Evolutionary conservation across 1,140 invertebrate species (phyloP).

Genomic region (Heliconius nattereri): DNA sequence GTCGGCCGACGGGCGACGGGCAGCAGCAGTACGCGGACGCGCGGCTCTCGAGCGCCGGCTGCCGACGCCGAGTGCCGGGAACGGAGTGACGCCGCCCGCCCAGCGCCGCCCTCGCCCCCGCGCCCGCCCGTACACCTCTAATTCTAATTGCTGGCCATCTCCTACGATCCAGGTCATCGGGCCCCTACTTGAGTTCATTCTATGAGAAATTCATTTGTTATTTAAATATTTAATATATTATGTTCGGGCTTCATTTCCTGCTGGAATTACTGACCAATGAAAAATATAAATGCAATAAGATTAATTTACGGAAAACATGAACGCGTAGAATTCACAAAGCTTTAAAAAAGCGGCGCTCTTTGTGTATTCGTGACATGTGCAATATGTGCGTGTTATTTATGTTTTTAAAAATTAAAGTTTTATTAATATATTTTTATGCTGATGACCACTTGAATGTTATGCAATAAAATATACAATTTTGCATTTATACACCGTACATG

Average conservation of each 20-base stretch:
- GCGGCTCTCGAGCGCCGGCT: slow-evolving; percentile 52
- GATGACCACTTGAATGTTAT: not conserved
- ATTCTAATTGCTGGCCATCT: slow-evolving; percentile 74
- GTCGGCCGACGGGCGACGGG: slow-evolving; percentile 44
- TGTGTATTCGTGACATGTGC: not conserved
- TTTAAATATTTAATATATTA: slow-evolving; percentile 63
- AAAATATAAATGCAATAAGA: not conserved
- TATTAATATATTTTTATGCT: not conserved
- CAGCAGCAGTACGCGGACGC: slow-evolving; percentile 42
- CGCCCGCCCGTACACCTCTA: slow-evolving; percentile 60
- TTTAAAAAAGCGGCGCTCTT: slow-evolving; percentile 8
- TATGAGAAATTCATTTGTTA: slow-evolving; percentile 52
- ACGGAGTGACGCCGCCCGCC: slow-evolving; percentile 45
- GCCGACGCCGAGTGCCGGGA: slow-evolving; percentile 43
- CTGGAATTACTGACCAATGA: slow-evolving; percentile 39
- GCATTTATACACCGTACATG: not conserved
- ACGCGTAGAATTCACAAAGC: not conserved
- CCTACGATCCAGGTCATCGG: slow-evolving; percentile 70
- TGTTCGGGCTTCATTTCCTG: slow-evolving; percentile 49
- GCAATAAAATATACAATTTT: not conserved
- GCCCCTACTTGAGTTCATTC: slow-evolving; percentile 62
- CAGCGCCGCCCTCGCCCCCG: slow-evolving; percentile 38
- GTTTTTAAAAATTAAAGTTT: not conserved
- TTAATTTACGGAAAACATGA: not conserved
- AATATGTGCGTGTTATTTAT: not conserved